Conservation (phyloP, 1,140 invertebrate species). For the Geopemphigus sp. region DNA sequence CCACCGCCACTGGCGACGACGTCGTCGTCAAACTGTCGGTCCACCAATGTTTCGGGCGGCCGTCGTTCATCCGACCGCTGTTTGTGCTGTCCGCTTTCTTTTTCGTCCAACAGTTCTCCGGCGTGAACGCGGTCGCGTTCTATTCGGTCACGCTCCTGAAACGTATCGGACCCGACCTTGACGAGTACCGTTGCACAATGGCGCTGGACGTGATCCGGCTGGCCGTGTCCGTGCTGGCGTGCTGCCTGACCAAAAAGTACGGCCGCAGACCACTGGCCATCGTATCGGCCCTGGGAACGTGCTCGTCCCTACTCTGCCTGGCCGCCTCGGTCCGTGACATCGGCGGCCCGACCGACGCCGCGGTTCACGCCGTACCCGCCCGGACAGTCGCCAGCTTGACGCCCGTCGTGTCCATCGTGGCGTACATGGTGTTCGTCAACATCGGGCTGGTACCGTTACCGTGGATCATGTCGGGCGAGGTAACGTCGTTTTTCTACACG, state of each 20-base stretch:
- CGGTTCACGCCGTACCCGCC: conserved; percentile 51
- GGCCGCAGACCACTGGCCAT: conserved; percentile 61
- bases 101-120: conserved; percentile 64
- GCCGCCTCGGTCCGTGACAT: conserved; percentile 50
- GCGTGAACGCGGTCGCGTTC: conserved; percentile 70
- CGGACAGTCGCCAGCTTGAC: conserved; percentile 12
- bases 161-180: conserved; percentile 58
- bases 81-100: conserved; percentile 63
- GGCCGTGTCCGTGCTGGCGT: conserved; percentile 61
- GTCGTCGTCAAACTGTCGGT: conserved; percentile 54
- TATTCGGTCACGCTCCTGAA: conserved; percentile 64
- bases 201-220: conserved; percentile 69
- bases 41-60: neutral
- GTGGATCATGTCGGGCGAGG: conserved; percentile 68
- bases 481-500: neutral
- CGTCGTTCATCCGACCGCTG: conserved; percentile 61
- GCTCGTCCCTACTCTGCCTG: conserved; percentile 59
- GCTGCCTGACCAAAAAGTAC: conserved; percentile 62
- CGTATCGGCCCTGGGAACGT: conserved; percentile 62
- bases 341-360: too few species aligned
- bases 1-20: conserved; percentile 59
- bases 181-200: conserved; percentile 64
- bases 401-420: conserved; percentile 56
- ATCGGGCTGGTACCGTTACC: conserved; percentile 66
- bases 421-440: conserved; percentile 61